A percentile compares a stretch with the other conserved stretches of the same genome.
These are phyloP conservation scores for Aproaerema taeniolella DNA, from an alignment of 2,888 invertebrate species.

Conservation along the genomic window DNA sequence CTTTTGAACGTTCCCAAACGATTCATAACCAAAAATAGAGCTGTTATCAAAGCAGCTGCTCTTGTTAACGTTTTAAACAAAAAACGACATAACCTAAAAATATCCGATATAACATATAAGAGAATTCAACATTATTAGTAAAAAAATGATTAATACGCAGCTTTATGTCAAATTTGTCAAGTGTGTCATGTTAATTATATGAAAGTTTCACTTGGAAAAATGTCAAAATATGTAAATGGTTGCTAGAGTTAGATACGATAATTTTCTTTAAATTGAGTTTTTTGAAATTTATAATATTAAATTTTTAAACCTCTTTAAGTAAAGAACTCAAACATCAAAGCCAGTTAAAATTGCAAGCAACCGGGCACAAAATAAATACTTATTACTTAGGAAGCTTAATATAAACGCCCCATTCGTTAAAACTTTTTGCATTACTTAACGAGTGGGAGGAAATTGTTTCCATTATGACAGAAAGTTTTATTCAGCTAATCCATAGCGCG, in stretches of 20 bases:
- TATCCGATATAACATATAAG: too few relatives aligned
- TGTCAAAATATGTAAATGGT: too few relatives aligned
- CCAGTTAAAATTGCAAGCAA: conserved; percentile 7
- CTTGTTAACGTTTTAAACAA: too few relatives aligned
- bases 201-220: too few relatives aligned
- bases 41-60: conserved; percentile 12
- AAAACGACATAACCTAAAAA: too few relatives aligned
- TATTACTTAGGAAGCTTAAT: conserved; percentile 32
- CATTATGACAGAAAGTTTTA: conserved; percentile 23
- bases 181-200: too few relatives aligned
- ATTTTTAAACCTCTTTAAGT: conserved; percentile 1
- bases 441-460: conserved; percentile 32
- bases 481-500: conserved; percentile 18
- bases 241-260: too few relatives aligned
- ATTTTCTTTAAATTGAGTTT: too few relatives aligned
- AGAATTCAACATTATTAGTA: too few relatives aligned
- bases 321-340: conserved; percentile 5
- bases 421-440: conserved; percentile 47
- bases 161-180: too few relatives aligned
- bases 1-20: conserved; percentile 21
- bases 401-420: conserved; percentile 42
- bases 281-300: too few relatives aligned
- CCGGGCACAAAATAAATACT: conserved; percentile 23
- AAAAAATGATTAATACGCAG: too few relatives aligned
- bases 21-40: conserved; percentile 4